Evolutionary conservation across 2,888 invertebrate species (phyloP).

Genomic region (Zygaena filipendulae): DNA sequence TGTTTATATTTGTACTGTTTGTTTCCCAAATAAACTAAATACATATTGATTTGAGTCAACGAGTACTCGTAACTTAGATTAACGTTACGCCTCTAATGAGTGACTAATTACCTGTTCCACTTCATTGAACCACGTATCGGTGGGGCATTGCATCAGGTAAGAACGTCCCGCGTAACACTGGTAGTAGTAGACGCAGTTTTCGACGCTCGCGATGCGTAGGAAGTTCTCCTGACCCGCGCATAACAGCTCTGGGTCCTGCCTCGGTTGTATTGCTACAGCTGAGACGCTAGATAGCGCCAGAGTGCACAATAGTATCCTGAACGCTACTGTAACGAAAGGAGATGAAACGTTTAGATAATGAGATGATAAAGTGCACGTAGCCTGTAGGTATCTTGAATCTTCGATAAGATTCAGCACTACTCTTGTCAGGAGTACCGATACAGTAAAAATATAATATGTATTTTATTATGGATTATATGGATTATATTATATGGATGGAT

Average conservation of each 20-base stretch:
- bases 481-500: too few relatives aligned
- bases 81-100: too few relatives aligned
- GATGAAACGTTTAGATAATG: too few relatives aligned
- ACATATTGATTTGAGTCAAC: neutral
- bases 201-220: slow-evolving; percentile 44
- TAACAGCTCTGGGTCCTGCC: slow-evolving; percentile 58
- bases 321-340: slow-evolving; percentile 12
- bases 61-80: too few relatives aligned
- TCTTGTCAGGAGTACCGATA: too few relatives aligned
- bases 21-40: neutral
- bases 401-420: too few relatives aligned
- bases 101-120: slow-evolving; percentile 42
- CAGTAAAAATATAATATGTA: too few relatives aligned
- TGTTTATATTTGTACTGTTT: too few relatives aligned
- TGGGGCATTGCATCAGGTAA: slow-evolving; percentile 53
- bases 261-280: slow-evolving; percentile 47
- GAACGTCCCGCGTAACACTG: slow-evolving; percentile 53
- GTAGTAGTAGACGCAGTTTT: slow-evolving; percentile 49
- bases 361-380: too few relatives aligned
- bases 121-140: slow-evolving; percentile 54
- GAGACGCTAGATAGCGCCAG: slow-evolving; percentile 39
- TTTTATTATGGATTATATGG: too few relatives aligned
- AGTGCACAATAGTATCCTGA: slow-evolving; percentile 29
- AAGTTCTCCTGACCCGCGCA: slow-evolving; percentile 58
- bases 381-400: too few relatives aligned